Evolutionary conservation across 2,888 invertebrate species (phyloP).

Genomic region (Drosophila putrida): DNA sequence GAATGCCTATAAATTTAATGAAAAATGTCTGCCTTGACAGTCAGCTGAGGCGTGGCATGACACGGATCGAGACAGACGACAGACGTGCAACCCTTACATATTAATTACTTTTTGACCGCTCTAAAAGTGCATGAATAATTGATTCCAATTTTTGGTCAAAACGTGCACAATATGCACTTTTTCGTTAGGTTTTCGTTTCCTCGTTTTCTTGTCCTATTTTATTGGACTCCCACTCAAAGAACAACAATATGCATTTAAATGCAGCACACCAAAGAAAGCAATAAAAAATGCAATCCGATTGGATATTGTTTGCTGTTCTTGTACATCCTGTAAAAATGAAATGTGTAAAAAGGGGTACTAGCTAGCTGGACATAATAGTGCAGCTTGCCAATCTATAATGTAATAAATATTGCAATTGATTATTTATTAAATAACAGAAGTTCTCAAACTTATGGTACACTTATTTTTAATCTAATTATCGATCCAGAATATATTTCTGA

Average conservation of each 20-base stretch:
- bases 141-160: slow-evolving; percentile 55
- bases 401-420: no score
- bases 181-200: slow-evolving; percentile 4
- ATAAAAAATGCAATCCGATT: slow-evolving; percentile 42
- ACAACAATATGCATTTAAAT: slow-evolving; percentile 53
- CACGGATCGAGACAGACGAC: slow-evolving; percentile 21
- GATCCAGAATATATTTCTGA: no score
- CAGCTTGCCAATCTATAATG: no score
- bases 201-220: slow-evolving; percentile 10
- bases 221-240: slow-evolving; percentile 10
- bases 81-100: slow-evolving; percentile 48
- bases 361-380: background rate
- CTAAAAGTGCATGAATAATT: slow-evolving; percentile 69
- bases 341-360: background rate
- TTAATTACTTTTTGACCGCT: slow-evolving; percentile 72
- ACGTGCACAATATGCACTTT: slow-evolving; percentile 40
- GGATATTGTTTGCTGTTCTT: slow-evolving; percentile 36
- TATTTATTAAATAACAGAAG: no score
- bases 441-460: no score
- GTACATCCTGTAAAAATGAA: background rate
- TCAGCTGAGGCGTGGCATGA: slow-evolving; percentile 9
- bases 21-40: slow-evolving; percentile 59
- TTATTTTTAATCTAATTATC: no score
- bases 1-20: slow-evolving; percentile 64
- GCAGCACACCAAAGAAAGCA: slow-evolving; percentile 37